Conservation (phyloP, 2,113 vertebrate genomes). For the Hemiprocne comata region DNA sequence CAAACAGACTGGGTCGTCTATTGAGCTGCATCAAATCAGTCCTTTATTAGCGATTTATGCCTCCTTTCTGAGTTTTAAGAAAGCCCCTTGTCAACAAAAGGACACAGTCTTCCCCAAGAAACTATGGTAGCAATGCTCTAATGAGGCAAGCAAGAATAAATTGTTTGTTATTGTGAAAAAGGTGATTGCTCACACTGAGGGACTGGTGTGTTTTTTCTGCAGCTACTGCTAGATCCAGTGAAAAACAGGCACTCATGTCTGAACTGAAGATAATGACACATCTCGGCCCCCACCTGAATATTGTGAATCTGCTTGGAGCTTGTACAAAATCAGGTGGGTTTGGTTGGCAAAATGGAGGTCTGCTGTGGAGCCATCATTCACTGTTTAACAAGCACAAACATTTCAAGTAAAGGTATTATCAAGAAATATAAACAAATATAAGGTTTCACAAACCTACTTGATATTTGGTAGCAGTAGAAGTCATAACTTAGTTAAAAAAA, state of each 20-base stretch:
- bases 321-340: constrained; percentile 96
- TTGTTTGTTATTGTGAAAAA: neutral
- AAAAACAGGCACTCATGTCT: constrained; percentile 98
- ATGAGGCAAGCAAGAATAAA: neutral
- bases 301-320: constrained; percentile 95
- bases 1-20: neutral
- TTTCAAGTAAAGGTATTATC: neutral
- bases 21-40: neutral
- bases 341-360: neutral
- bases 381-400: neutral
- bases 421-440: neutral
- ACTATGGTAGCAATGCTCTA: neutral
- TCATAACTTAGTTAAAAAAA: neutral
- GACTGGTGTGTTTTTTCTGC: constrained; percentile 12
- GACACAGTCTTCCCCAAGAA: neutral
- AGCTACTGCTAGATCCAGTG: constrained; percentile 97
- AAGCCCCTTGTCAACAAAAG: neutral
- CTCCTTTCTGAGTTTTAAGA: neutral
- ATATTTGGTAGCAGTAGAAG: neutral
- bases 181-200: neutral
- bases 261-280: constrained; percentile 99
- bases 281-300: constrained; percentile 95
- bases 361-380: neutral
- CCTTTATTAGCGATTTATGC: neutral
- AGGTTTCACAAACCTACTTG: neutral